Percentiles rank a stretch among this genome's conserved stretches.
These are phyloP conservation scores for Brachionus angularis DNA, from an alignment of 1,140 invertebrate genomes.

Conservation along the genomic window DNA sequence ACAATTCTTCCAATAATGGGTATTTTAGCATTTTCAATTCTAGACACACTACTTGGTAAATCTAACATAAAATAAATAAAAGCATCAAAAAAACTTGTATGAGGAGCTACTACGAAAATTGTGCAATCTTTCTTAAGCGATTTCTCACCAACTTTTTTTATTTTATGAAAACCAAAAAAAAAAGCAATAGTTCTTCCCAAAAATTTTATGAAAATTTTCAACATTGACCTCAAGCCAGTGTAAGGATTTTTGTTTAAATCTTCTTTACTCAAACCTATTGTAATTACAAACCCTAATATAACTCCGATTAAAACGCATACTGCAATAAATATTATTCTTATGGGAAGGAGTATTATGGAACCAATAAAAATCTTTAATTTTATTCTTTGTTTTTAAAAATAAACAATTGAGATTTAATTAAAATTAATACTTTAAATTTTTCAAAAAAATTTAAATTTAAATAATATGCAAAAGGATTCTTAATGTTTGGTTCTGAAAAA, in stretches of 20 bases:
- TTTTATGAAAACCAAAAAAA: conserved; percentile 68
- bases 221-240: conserved; percentile 14
- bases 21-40: conserved; percentile 70
- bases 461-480: no score
- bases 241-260: not conserved
- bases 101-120: conserved; percentile 78
- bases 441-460: no score
- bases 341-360: not conserved
- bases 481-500: no score
- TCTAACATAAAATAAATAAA: conserved; percentile 73
- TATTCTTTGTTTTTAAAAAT: no score
- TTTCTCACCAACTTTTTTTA: conserved; percentile 67
- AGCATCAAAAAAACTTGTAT: conserved; percentile 84
- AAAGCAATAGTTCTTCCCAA: conserved; percentile 23
- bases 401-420: no score
- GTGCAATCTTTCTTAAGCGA: conserved; percentile 70
- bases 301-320: not conserved
- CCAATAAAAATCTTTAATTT: conserved; percentile 16
- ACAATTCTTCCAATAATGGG: conserved; percentile 81
- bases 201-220: not conserved
- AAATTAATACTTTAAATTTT: no score
- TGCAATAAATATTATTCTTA: not conserved
- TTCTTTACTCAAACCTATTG: conserved; percentile 14
- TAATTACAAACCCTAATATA: conserved; percentile 5
- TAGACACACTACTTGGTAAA: conserved; percentile 73